phyloP scores from a whole-genome alignment of 1,140 invertebrate species.

The Aphelenchoides fujianensis region DNA sequence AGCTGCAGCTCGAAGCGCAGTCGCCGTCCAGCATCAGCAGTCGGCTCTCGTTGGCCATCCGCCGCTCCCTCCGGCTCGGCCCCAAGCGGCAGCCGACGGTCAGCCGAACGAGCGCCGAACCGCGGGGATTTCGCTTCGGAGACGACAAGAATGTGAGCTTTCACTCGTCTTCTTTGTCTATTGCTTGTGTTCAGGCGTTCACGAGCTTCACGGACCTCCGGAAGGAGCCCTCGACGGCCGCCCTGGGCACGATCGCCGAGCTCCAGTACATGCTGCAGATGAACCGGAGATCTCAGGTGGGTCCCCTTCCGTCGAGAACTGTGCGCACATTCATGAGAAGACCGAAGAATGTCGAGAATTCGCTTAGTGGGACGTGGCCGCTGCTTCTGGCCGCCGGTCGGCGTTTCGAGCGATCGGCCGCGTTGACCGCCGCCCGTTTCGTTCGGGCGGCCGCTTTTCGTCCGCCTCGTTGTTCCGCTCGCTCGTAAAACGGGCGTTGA shows the following conservation, averaged over 20 bases:
- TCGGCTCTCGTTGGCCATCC: constrained; percentile 23
- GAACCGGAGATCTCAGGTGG: no score
- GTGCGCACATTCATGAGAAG: no score
- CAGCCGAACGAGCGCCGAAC: not conserved
- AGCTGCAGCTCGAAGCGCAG: not conserved
- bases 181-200: constrained; percentile 24
- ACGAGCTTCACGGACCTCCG: constrained; percentile 29
- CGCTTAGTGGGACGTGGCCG: no score
- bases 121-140: not conserved
- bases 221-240: constrained; percentile 25
- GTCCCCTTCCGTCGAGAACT: no score
- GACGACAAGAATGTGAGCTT: constrained; percentile 26
- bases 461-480: no score
- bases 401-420: no score
- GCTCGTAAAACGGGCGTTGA: no score
- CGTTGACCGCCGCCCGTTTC: no score
- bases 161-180: not conserved
- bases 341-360: no score
- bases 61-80: constrained; percentile 21
- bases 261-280: constrained; percentile 38
- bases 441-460: no score
- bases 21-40: not conserved
- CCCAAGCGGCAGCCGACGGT: constrained; percentile 18
- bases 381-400: no score
- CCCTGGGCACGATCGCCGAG: constrained; percentile 33